Evolutionary conservation across 92 coral and sea anemone species (phyloP), one percentile per base, ranked within the genome.

Genomic region (Heteractis magnifica): DNA sequence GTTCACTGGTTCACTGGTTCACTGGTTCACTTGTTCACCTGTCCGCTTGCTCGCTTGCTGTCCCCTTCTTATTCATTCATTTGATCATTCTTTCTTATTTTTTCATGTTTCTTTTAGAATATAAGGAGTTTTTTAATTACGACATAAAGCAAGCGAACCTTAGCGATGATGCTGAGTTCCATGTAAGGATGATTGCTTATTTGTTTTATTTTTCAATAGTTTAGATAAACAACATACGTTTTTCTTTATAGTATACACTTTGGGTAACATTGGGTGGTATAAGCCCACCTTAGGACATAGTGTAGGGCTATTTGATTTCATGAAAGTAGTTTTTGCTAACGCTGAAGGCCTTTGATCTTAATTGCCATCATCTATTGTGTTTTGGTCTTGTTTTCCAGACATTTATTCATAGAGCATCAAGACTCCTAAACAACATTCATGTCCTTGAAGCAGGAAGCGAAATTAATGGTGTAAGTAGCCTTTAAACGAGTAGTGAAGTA

Each of bases 41-140:
- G 44, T 34, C 1, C 44, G 3, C 2, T 34, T 34, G 44, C 1
- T 34, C 44, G 44, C 44, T 34, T 34, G 44, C 44, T 53, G 2
- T 53, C 13, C 58, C 58, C 58, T 53, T 34, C 44, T 34, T 34
- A 34, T 34, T 34, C 44, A 34, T 34, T 34, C 44, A 34, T 34
- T 34, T 34, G 44, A 34, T 34, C 44, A 34, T 34, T 34, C 3
- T 34, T 34, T 26, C 26, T 7, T 18, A 62, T 18, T 18, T 3
- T 3, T 62, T 6, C 70, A 6, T 62, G 70, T 68, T 68, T 23
- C 1, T 81, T 9, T 19, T 20, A 81, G 84, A 81, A 11, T 81
- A 81, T 70, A 8, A 70, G n/a, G 59, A 81, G 3, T 56, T 81
- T 59, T 51, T 81, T 6, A 52, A 49, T 51, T 81, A 18, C 56